Conservation (phyloP, 2,113 vertebrate species). For the Abramis brama region DNA sequence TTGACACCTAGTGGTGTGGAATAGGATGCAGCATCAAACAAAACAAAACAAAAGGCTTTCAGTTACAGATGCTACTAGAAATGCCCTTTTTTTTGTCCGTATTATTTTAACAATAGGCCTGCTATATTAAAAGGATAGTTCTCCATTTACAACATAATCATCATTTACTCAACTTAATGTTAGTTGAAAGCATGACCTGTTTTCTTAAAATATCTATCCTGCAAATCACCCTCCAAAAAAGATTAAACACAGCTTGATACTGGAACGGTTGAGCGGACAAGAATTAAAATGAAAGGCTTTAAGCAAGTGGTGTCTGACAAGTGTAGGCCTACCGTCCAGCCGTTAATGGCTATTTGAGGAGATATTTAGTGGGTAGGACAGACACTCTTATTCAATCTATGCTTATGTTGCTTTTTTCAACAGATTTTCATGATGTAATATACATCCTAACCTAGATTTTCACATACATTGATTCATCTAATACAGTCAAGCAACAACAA, state of each 20-base stretch:
- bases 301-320: conserved; percentile 3
- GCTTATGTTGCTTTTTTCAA: neutral
- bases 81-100: too few species aligned
- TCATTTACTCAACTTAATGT: neutral
- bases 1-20: neutral
- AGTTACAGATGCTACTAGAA: neutral
- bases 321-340: neutral
- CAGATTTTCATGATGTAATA: neutral
- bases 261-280: neutral
- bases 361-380: neutral
- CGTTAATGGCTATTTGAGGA: neutral
- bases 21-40: neutral
- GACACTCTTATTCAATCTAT: neutral
- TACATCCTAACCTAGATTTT: neutral
- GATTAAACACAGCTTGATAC: conserved; percentile 13
- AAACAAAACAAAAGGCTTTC: neutral
- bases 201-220: neutral
- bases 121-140: neutral
- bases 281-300: conserved; percentile 8
- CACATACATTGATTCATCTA: neutral
- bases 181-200: neutral
- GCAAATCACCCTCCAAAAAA: neutral
- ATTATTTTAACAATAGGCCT: neutral
- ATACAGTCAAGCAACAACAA: neutral
- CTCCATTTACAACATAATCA: neutral